phyloP scores from a whole-genome alignment of 2,797 vertebrate genomes.

The Enteromius argenteus region DNA sequence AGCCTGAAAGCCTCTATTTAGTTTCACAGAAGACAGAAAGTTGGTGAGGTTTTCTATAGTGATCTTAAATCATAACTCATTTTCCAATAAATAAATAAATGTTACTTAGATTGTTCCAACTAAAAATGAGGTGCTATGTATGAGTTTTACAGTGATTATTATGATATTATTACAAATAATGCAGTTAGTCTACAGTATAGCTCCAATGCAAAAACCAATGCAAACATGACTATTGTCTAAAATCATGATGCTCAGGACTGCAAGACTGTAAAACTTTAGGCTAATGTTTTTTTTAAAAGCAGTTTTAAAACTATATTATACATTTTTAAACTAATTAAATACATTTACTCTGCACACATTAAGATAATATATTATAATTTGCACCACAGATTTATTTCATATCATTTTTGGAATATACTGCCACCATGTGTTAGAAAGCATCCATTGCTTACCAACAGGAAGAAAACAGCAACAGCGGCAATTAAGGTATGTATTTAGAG shows the following conservation, averaged over 20 bases:
- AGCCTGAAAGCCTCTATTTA: not conserved
- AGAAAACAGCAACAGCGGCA: no score
- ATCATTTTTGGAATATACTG: not conserved
- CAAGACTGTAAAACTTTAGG: not conserved
- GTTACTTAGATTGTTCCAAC: not conserved
- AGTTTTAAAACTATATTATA: not conserved
- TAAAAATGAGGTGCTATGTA: not conserved
- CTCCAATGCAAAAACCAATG: not conserved
- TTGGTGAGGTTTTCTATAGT: not conserved
- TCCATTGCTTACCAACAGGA: not conserved
- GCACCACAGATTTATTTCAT: not conserved
- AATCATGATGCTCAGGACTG: not conserved
- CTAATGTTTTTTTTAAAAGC: not conserved
- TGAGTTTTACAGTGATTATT: not conserved
- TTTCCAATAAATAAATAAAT: no score
- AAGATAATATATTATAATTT: not conserved
- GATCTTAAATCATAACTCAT: not conserved
- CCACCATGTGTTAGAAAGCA: not conserved
- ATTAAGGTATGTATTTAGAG: not conserved
- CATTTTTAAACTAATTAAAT: not conserved
- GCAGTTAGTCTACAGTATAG: not conserved
- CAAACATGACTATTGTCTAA: not conserved
- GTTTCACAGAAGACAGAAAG: not conserved
- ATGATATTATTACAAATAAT: not conserved
- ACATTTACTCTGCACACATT: not conserved